A percentile compares a stretch with the other conserved stretches of the same genome.
Conservation (phyloP, 2,113 vertebrate genomes). For the Lynx canadensis region DNA sequence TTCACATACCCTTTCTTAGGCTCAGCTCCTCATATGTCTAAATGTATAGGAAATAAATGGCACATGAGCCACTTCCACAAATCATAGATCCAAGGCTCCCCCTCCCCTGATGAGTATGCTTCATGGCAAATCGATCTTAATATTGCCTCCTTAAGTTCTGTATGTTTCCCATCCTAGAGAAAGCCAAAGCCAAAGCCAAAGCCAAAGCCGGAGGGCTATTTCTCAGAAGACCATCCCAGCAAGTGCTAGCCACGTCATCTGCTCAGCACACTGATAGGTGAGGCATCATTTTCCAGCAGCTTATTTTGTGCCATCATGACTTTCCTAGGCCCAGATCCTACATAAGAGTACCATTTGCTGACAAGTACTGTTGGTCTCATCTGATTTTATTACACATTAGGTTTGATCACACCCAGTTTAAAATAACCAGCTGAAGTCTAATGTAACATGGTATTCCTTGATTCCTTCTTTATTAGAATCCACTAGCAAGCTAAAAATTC, state of each 20-base stretch:
- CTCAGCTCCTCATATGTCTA: neutral
- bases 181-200: neutral
- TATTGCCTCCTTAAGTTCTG: neutral
- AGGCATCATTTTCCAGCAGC: neutral
- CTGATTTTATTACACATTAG: neutral
- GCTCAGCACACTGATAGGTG: neutral
- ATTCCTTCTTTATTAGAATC: neutral
- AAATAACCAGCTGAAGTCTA: neutral
- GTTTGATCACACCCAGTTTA: neutral
- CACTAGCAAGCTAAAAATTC: neutral
- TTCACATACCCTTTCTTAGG: neutral
- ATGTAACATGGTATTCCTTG: neutral
- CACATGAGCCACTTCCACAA: neutral
- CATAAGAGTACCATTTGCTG: neutral
- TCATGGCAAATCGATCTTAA: neutral
- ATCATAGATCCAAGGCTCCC: neutral
- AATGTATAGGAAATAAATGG: neutral
- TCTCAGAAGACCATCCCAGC: neutral
- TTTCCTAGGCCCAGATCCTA: neutral
- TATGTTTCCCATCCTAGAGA: neutral
- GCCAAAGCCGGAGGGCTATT: neutral
- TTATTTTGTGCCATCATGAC: neutral
- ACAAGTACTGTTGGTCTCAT: neutral
- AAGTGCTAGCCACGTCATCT: neutral
- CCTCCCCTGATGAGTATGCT: fast-evolving